phyloP scores from a whole-genome alignment of 2,888 invertebrate species.

The Dynastes tityus region DNA sequence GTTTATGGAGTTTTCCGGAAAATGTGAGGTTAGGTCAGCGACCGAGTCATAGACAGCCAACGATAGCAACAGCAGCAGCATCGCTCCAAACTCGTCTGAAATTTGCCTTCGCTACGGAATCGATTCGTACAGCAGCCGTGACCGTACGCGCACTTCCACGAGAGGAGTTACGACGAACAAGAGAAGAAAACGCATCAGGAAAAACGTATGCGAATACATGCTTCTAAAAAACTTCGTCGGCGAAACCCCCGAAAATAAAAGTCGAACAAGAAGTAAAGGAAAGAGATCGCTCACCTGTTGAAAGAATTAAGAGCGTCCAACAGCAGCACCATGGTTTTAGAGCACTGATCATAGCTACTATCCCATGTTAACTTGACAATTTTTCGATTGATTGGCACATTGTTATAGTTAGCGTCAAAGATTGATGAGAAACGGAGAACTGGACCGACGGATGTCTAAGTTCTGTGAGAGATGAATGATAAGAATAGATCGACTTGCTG shows the following conservation, averaged over 20 bases:
- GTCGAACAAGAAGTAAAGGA: neutral
- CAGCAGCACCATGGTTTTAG: constrained; percentile 49
- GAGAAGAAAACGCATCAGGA: constrained; percentile 1
- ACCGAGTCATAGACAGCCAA: neutral
- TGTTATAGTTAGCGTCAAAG: neutral
- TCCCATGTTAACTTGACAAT: constrained; percentile 46
- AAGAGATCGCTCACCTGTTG: constrained; percentile 47
- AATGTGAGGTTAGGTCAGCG: constrained; percentile 9
- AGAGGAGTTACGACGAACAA: neutral
- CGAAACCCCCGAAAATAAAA: neutral
- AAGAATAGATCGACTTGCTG: neutral
- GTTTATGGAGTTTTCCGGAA: neutral
- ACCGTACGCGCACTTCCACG: neutral
- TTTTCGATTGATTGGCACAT: constrained; percentile 6
- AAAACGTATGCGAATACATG: constrained; percentile 4
- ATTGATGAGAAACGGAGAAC: no score
- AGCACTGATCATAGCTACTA: constrained; percentile 48
- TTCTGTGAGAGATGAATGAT: neutral
- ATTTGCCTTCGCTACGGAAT: constrained; percentile 7
- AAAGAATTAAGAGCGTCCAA: constrained; percentile 47
- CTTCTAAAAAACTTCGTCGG: neutral
- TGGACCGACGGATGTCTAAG: neutral
- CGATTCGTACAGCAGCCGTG: constrained; percentile 5
- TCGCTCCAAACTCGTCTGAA: constrained; percentile 5
- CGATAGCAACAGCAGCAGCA: constrained; percentile 5